Percentiles rank a stretch among this genome's conserved stretches.
Conservation (phyloP, 2,797 vertebrate species). For the Phataginus tricuspis region DNA sequence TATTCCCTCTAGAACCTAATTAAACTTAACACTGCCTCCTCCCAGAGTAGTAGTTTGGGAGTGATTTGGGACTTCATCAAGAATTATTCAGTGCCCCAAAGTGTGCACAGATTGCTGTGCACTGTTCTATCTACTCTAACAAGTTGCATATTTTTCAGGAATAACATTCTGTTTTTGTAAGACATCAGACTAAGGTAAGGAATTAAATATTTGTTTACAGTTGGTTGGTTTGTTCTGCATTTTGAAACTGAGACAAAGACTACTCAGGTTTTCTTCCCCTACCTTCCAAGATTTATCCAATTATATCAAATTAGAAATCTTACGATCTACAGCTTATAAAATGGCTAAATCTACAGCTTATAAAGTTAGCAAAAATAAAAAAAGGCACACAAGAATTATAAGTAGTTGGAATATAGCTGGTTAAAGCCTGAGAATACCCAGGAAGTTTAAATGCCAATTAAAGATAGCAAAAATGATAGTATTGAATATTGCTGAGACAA, state of each 20-base stretch:
- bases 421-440: not conserved
- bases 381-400: not conserved
- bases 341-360: not conserved
- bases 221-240: not conserved
- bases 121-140: not conserved
- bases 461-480: not conserved
- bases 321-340: not conserved
- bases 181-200: not conserved
- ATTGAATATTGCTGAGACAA: not conserved
- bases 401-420: not conserved
- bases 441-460: not conserved
- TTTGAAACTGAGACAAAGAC: not conserved
- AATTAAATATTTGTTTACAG: not conserved
- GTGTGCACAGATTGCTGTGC: not conserved
- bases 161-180: not conserved
- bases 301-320: not conserved
- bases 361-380: not conserved
- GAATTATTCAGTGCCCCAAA: not conserved
- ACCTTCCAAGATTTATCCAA: not conserved
- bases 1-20: not conserved
- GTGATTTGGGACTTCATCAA: not conserved
- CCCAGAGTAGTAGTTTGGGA: not conserved
- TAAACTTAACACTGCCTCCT: not conserved
- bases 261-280: not conserved
- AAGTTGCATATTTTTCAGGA: not conserved